Base-by-base conservation (phyloP, 2,888 invertebrate species). In the Mesorhabditis spiculigera region DNA sequence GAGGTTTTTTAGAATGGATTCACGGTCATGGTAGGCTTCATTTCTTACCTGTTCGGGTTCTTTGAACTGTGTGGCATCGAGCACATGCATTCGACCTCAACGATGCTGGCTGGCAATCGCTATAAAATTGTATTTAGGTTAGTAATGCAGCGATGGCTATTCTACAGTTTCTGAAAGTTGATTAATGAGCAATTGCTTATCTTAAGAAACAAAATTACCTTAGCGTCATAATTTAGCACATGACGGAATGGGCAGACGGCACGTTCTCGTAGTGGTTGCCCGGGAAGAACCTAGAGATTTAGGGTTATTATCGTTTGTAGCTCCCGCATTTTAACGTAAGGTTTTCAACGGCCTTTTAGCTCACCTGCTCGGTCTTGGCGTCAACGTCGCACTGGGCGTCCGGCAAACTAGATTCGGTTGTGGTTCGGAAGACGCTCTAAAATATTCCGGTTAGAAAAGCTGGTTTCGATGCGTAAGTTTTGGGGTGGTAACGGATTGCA, bases 61-160 rank as follows among this genome's bases (percentile, higher is more conserved):
- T 45, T 64, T 64, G 45, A 45, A 6, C 43, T 4, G 42, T 66
- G 58, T 41, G 28, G 42, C 43, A 44, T 5, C 4, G 28, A 6
- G 65, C 72, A 75, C 10, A 68, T 67, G 63, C 75, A 75, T 62
- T 71, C 73, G 28, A 75, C 75, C 65, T 75, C 73, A 3, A 73
- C 67, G 16, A 75, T 75, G 5, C 73, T 62, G 28, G 70, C 72
- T 5, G 75, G 75, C 66, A 75, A 71, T 66, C 75, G 65, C 75
- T 75, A 72, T n/a, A 74, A 74, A 45, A 13, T 50, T 50, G 10
- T 58, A 10, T 58, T 58, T 58, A 58, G 10, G 10, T n/a, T 13
- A 58, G n/a, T 13, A 58, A 58, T 13, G 10, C n/a, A 10, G 58
- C n/a, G 2, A 13, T 58, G 28, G 28, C 28, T 28, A 28, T 28